Conservation (phyloP, 2,113 vertebrate species). For the Semicossyphus pulcher region DNA sequence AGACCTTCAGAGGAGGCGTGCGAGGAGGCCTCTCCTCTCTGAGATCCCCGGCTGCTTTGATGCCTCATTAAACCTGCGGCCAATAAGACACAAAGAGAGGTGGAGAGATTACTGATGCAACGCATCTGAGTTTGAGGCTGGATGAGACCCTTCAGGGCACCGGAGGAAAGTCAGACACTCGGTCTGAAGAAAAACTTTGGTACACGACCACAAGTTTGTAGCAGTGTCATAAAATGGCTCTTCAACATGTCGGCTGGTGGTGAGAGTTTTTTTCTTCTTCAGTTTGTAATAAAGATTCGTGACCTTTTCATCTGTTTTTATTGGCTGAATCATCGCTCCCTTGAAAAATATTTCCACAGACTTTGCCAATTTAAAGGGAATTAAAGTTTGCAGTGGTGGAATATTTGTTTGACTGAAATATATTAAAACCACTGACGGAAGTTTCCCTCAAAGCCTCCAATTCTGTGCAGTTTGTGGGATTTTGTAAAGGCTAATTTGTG, state of each 20-base stretch:
- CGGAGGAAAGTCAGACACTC: slow-evolving; percentile 34
- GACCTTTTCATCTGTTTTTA: slow-evolving; percentile 27
- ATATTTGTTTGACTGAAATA: no score
- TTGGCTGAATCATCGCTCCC: slow-evolving; percentile 7
- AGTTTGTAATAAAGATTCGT: neutral
- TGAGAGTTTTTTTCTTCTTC: neutral
- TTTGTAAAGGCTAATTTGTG: slow-evolving; percentile 17
- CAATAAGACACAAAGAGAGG: slow-evolving; percentile 73
- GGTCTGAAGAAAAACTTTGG: slow-evolving; percentile 32
- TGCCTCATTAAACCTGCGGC: slow-evolving; percentile 72
- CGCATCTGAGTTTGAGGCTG: slow-evolving; percentile 57
- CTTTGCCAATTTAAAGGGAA: neutral
- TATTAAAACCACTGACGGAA: neutral
- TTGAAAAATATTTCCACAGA: neutral
- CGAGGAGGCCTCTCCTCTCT: slow-evolving; percentile 53
- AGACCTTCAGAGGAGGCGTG: slow-evolving; percentile 65
- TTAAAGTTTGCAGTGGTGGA: neutral
- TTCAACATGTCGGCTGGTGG: neutral
- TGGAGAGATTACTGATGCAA: slow-evolving; percentile 76
- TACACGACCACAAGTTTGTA: slow-evolving; percentile 24
- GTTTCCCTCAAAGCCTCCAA: neutral
- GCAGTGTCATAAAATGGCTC: neutral
- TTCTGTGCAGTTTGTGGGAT: neutral
- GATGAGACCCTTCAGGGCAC: slow-evolving; percentile 38
- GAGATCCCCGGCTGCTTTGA: slow-evolving; percentile 74